Base-by-base conservation (phyloP, 53 echinoderm and acorn worm species). In the Temnopleurus reevesii region DNA sequence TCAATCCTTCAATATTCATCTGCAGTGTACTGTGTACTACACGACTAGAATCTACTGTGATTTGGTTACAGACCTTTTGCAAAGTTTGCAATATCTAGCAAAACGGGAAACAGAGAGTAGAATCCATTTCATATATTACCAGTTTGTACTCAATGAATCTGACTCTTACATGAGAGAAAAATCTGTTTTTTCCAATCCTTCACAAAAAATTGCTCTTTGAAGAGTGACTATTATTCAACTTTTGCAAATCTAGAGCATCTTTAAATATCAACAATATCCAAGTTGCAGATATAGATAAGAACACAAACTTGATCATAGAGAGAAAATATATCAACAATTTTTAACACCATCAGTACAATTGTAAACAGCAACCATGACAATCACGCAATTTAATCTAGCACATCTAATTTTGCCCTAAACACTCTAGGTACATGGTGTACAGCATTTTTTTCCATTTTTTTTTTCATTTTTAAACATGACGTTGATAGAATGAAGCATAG, bases 341-440 rank as follows among this genome's bases (percentile, higher is more conserved):
- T 83, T 34, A 83, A 83, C 56, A 83, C 83, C 83, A 83, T 56
- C 53, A 54, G 83, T 55, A 83, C 83, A 83, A 83, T 83, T 83
- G 34, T 49, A 55, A 83, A 83, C 83, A 83, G 83, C 83, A 83
- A 83, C 56, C 83, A 54, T 53, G 30, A 83, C 83, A 83, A 8
- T 35, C 83, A 83, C 83, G 33, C 83, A 56, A 83, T 55, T 55
- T 23, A 83, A 83, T 55, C 55, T 54, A 83, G 83, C 83, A 83
- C 83, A 83, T 83, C 83, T 83, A 83, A 83, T 54, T 83, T 55
- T 36, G 33, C 83, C 55, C 55, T 54, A 83, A 83, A 83, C 83
- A 83, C 83, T 55, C 83, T 83, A 56, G 51, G 83, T 83, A 83
- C 83, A 35, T 81, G 30, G 83, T 83, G 83, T 83, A 83, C 56